A percentile compares a stretch with the other conserved stretches of the same genome.
These are phyloP conservation scores for Enteromius paludinosus DNA, from an alignment of 2,797 vertebrate genomes.

Conservation along the genomic window DNA sequence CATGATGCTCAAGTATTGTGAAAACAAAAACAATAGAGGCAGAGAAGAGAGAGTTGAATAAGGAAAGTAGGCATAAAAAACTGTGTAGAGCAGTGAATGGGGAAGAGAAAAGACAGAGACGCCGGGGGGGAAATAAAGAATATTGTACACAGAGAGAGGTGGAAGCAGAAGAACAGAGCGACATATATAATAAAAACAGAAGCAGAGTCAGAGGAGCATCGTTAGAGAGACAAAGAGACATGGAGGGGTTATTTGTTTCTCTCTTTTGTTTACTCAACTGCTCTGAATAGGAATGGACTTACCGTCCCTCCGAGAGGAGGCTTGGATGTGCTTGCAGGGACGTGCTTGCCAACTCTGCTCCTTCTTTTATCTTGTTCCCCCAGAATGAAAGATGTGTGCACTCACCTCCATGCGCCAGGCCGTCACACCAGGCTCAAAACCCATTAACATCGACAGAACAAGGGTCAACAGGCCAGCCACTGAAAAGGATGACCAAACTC, in stretches of 20 bases:
- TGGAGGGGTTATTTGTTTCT: conserved; percentile 39
- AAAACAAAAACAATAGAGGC: conserved; percentile 19
- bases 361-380: conserved; percentile 17
- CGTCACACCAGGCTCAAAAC: conserved; percentile 41
- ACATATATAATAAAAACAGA: conserved; percentile 40
- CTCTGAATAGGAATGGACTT: conserved; percentile 43
- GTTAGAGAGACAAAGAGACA: conserved; percentile 35
- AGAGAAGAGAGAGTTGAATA: conserved; percentile 1
- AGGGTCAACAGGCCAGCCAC: conserved; percentile 38
- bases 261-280: conserved; percentile 64
- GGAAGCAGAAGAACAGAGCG: conserved; percentile 35
- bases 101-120: conserved; percentile 17
- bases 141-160: conserved; percentile 29
- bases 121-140: conserved; percentile 21
- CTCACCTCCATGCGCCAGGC: neutral
- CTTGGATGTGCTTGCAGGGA: conserved; percentile 63
- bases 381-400: conserved; percentile 28
- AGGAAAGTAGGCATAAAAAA: neutral
- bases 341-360: conserved; percentile 58
- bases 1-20: conserved; percentile 1
- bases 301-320: conserved; percentile 64
- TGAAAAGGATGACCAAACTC: conserved; percentile 61
- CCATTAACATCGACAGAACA: conserved; percentile 43
- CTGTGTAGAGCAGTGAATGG: neutral
- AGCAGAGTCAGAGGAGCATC: conserved; percentile 54